phyloP scores from a whole-genome alignment of 2,113 vertebrate genomes.

The Tonatia bakeri region DNA sequence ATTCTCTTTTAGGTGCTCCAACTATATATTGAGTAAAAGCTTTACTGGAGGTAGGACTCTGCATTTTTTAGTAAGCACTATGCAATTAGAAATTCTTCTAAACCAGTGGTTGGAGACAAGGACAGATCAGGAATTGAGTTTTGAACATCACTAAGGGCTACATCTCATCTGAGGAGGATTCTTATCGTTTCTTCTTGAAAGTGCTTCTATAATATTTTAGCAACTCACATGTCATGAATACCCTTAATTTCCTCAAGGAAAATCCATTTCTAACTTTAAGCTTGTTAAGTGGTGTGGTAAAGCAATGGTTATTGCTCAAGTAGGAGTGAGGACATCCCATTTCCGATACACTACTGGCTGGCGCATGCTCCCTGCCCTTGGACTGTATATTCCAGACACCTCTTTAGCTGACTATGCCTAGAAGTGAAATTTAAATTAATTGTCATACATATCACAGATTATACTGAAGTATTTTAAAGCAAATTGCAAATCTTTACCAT shows the following conservation, averaged over 20 bases:
- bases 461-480: slow-evolving; percentile 18
- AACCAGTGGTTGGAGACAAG: neutral
- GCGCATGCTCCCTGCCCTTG: neutral
- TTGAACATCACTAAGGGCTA: neutral
- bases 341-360: neutral
- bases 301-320: neutral
- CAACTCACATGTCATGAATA: neutral
- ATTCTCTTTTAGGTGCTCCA: neutral
- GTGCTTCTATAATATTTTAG: neutral
- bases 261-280: neutral
- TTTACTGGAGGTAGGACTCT: neutral
- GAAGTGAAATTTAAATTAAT: slow-evolving; percentile 31
- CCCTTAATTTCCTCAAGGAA: neutral
- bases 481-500: slow-evolving; percentile 14
- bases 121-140: neutral
- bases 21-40: neutral
- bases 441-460: neutral
- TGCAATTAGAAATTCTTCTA: neutral
- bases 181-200: neutral
- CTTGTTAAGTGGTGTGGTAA: neutral
- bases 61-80: neutral
- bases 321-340: neutral
- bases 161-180: neutral
- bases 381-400: neutral
- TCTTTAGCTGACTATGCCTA: neutral